phyloP scores from a whole-genome alignment of 2,113 vertebrate species.

The Camelus bactrianus region DNA sequence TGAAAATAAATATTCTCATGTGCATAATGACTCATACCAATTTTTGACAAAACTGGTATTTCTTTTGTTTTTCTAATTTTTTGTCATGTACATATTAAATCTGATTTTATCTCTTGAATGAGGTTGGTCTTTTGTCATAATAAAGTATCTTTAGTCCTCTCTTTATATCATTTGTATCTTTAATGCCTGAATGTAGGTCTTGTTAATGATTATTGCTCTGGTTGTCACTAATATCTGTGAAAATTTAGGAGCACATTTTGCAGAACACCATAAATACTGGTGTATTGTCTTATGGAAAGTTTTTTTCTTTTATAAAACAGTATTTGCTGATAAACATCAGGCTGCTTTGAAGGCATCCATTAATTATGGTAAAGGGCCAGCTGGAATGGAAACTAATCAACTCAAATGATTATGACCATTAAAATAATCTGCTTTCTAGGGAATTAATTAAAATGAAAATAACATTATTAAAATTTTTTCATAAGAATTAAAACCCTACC shows the following conservation, averaged over 20 bases:
- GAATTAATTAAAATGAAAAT: slow-evolving; percentile 58
- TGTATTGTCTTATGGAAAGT: slow-evolving; percentile 73
- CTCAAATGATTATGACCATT: slow-evolving; percentile 78
- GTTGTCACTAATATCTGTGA: slow-evolving; percentile 66
- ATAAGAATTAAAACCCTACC: background rate
- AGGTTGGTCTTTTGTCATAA: background rate
- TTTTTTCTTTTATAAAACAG: slow-evolving; percentile 74
- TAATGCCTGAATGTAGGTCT: background rate
- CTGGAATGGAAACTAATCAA: slow-evolving; percentile 77
- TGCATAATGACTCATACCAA: background rate
- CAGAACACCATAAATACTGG: slow-evolving; percentile 3
- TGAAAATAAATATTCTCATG: background rate
- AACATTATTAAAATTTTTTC: slow-evolving; percentile 20
- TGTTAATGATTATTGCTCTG: background rate
- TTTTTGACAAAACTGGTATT: background rate
- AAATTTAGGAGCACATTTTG: background rate
- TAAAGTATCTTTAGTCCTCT: background rate
- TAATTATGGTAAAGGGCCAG: slow-evolving; percentile 81
- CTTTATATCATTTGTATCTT: background rate
- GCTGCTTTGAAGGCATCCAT: slow-evolving; percentile 81
- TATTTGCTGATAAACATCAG: slow-evolving; percentile 81
- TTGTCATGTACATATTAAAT: background rate
- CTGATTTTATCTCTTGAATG: background rate
- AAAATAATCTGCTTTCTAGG: slow-evolving; percentile 68
- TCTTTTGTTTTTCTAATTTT: slow-evolving; percentile 7